These are phyloP conservation scores for Carpatolechia fugitivella DNA, from an alignment of 2,888 invertebrate species.

Conservation along the genomic window DNA sequence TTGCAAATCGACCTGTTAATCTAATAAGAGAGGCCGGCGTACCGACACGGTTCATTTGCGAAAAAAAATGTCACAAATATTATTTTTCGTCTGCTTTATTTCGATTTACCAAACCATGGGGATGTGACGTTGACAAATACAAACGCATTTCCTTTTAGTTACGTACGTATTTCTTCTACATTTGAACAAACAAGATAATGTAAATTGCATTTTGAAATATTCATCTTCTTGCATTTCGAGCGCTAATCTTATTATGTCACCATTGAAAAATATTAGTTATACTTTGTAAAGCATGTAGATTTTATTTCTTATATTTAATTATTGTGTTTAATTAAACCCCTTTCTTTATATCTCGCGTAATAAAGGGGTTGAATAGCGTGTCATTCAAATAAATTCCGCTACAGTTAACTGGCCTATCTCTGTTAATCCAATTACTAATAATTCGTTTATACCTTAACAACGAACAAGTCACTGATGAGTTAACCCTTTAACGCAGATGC, in stretches of 20 bases:
- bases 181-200: conserved; percentile 72
- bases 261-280: not conserved
- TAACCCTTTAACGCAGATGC: conserved; percentile 63
- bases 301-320: conserved; percentile 6
- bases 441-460: conserved; percentile 56
- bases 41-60: conserved; percentile 72
- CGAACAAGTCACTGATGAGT: conserved; percentile 41
- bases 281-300: not conserved
- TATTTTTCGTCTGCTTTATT: conserved; percentile 52
- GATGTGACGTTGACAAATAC: conserved; percentile 75
- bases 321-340: conserved; percentile 5
- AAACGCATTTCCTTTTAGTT: conserved; percentile 68
- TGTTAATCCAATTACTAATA: conserved; percentile 62
- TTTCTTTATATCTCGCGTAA: conserved; percentile 8
- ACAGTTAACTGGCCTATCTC: conserved; percentile 47
- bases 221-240: conserved; percentile 20
- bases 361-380: conserved; percentile 60
- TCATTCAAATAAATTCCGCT: conserved; percentile 62
- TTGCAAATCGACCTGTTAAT: conserved; percentile 79
- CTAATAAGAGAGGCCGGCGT: conserved; percentile 69
- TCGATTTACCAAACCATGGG: conserved; percentile 38
- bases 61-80: conserved; percentile 68
- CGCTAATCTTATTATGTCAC: not conserved
- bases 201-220: conserved; percentile 52
- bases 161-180: conserved; percentile 54